phyloP scores from a whole-genome alignment of 1,140 invertebrate species.

The Trissolcus basalis region DNA sequence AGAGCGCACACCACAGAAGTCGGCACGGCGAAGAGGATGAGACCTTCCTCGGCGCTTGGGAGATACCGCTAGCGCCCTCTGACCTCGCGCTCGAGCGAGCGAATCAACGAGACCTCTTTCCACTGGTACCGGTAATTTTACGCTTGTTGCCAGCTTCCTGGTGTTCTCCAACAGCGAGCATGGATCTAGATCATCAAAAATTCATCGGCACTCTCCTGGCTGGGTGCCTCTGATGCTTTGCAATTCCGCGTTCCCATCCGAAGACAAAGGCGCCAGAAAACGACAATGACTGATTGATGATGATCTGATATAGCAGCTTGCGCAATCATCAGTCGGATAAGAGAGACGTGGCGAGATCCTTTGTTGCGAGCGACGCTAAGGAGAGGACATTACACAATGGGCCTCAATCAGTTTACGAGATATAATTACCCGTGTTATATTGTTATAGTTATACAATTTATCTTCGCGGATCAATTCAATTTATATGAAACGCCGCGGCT shows the following conservation, averaged over 20 bases:
- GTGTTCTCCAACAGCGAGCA: slow-evolving; percentile 53
- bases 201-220: slow-evolving; percentile 42
- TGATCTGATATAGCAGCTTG: slow-evolving; percentile 39
- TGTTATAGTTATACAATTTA: slow-evolving; percentile 13
- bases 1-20: slow-evolving; percentile 49
- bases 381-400: slow-evolving; percentile 15
- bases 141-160: slow-evolving; percentile 70
- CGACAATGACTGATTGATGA: slow-evolving; percentile 48
- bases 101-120: slow-evolving; percentile 67
- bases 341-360: slow-evolving; percentile 12
- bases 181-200: slow-evolving; percentile 69
- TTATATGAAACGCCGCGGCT: slow-evolving; percentile 12
- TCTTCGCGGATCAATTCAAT: slow-evolving; percentile 17
- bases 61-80: slow-evolving; percentile 76
- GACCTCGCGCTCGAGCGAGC: slow-evolving; percentile 69
- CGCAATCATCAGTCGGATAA: slow-evolving; percentile 30
- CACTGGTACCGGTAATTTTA: slow-evolving; percentile 71
- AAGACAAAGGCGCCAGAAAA: slow-evolving; percentile 1
- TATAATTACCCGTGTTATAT: slow-evolving; percentile 23
- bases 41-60: slow-evolving; percentile 63
- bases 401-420: background rate
- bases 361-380: slow-evolving; percentile 21
- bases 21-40: slow-evolving; percentile 63
- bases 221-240: slow-evolving; percentile 1
- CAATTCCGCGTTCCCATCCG: too few species aligned